Base-by-base conservation (phyloP, 53 echinoderm and acorn worm genomes). In the Hippasteria phrygiana region DNA sequence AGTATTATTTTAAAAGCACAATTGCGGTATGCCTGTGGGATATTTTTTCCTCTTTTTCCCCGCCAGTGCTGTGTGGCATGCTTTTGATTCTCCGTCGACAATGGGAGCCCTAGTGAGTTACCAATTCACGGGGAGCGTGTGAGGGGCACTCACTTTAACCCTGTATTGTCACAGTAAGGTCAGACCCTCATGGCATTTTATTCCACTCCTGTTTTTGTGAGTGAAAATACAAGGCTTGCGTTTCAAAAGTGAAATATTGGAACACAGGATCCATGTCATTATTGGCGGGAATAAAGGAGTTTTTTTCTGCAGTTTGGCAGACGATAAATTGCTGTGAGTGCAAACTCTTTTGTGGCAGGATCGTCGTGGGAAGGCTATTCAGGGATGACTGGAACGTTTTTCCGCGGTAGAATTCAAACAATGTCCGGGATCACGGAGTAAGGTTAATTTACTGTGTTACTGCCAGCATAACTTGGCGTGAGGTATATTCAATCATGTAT, bases 221-320 rank as follows among this genome's bases (percentile, higher is more conserved):
- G 32, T 27, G 33, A 36, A 20, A 69, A 81, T 65, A 45, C 84
- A 84, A 69, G 70, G 84, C 36, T 84, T 48, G 84, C 48, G 46
- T 43, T 84, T 65, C 47, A 41, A 84, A 79, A 71, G 85, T 71
- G 70, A 69, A 70, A 51, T 85, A 85, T 85, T 85, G 71, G 43
- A 67, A 43, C 37, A 50, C 51, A 71, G 85, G 85, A 34, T 50
- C 50, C 69, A 85, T 50, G 70, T 46, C 36, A 51, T 85, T 71
- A 53, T 46, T 85, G n/a, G 31, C 35, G 32, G 71, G 85, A 26
- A 85, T 70, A 48, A 71, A 50, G 35, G 28, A 33, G 13, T 48
- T 81, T 81, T 66, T 41, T 72, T 72, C 0, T 0, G 3, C 29
- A 28, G 85, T 51, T 33, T 83, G 34, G 70, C 29, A 37, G 70